These are phyloP conservation scores for Neosilurus hyrtlii DNA, from an alignment of 2,797 vertebrate genomes.

Conservation along the genomic window DNA sequence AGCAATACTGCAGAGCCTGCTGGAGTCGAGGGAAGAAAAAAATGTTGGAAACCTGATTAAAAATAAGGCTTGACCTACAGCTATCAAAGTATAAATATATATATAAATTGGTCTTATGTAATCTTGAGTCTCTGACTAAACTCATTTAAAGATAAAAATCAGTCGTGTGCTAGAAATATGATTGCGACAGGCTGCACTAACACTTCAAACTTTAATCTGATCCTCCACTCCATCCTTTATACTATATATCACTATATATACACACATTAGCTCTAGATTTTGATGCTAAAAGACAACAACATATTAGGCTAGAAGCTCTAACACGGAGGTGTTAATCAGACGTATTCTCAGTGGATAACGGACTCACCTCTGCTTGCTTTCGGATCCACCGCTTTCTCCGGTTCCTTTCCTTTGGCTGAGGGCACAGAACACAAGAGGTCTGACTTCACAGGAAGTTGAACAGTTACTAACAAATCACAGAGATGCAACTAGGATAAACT, in stretches of 20 bases:
- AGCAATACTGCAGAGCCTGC: slow-evolving; percentile 71
- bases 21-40: not conserved
- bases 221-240: slow-evolving; percentile 4
- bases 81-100: slow-evolving; percentile 27
- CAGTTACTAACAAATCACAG: not conserved
- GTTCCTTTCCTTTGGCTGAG: slow-evolving; percentile 94
- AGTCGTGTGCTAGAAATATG: not conserved
- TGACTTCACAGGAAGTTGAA: slow-evolving; percentile 1
- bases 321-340: not conserved
- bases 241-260: not conserved
- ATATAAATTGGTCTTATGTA: too few relatives aligned
- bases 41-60: not conserved
- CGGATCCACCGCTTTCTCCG: slow-evolving; percentile 81
- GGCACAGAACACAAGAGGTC: slow-evolving; percentile 38
- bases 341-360: not conserved
- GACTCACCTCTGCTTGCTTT: slow-evolving; percentile 85
- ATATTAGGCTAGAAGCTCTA: too few relatives aligned
- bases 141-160: not conserved
- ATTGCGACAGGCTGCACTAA: not conserved
- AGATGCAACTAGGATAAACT: not conserved
- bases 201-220: slow-evolving; percentile 21
- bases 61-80: not conserved
- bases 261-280: too few relatives aligned
- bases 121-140: not conserved
- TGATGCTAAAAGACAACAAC: too few relatives aligned